Evolutionary conservation across 2,113 vertebrate species (phyloP), one percentile per base, ranked within the genome.

Genomic region (Otis tarda): DNA sequence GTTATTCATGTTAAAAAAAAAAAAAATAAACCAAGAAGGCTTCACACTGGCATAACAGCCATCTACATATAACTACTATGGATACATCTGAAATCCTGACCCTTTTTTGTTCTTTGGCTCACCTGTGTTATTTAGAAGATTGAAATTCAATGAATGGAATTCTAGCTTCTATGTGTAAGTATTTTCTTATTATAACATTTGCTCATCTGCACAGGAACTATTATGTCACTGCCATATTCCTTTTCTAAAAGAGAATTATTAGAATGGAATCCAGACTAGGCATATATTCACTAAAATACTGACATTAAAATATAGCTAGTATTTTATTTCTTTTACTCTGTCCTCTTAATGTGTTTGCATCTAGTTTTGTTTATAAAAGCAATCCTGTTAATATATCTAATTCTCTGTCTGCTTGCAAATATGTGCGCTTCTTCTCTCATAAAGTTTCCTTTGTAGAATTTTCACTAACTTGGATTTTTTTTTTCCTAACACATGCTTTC

Each of bases 331-430:
- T 78, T 93, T 78, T 45, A 55, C 5, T 41, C 12, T 63, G 3
- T 52, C 9, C 49, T 47, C 3, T 22, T 83, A 31, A 59, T 69
- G 31, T 37, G 3, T 45, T 85, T 68, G 4, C 0, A 0, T 47
- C 20, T 83, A 60, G 8, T 63, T 16, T 85, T 86, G 11, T n/a
- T 71, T 60, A 31, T 56, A 13, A 7, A 91, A 82, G 45, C 1
- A 59, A 27, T 47, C 4, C 6, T 28, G 17, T 87, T 67, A 69
- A 45, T 65, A 23, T 20, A 7, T 64, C 10, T 77, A 65, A 64
- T 82, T 84, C 23, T 77, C 24, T 70, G 5, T 59, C 52, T 75
- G 15, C 13, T 88, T 88, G 77, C 33, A 75, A 75, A 68, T 39
- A 55, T 7, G 30, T 27, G 2, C 0, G 27, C 76, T 86, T 73